Evolutionary conservation across 2,888 invertebrate species (phyloP).

Genomic region (Hyles lineata): DNA sequence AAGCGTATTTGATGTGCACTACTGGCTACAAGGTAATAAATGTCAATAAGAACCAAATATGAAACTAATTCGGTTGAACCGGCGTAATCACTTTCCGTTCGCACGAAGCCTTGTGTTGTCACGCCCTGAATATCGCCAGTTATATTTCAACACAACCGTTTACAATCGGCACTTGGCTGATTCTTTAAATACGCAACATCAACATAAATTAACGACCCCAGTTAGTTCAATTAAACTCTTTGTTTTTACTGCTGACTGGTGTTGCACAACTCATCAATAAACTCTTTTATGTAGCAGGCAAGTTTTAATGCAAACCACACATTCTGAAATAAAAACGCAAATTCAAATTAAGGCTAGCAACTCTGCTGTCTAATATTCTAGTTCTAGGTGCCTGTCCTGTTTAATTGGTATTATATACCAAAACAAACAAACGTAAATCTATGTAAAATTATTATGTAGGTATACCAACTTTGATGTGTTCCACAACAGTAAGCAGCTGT

Average conservation of each 20-base stretch:
- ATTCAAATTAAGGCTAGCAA: too few relatives aligned
- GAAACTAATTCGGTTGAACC: constrained; percentile 1
- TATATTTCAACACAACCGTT: constrained; percentile 53
- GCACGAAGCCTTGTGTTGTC: constrained; percentile 64
- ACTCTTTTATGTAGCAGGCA: neutral
- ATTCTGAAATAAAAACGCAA: too few relatives aligned
- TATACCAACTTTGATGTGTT: too few relatives aligned
- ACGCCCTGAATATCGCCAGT: constrained; percentile 67
- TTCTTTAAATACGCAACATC: constrained; percentile 31
- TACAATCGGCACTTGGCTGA: constrained; percentile 35
- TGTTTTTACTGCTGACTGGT: neutral
- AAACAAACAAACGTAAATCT: too few relatives aligned
- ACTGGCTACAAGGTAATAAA: neutral
- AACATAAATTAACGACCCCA: constrained; percentile 15
- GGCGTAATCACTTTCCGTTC: constrained; percentile 55
- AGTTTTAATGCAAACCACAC: neutral
- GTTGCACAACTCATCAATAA: neutral
- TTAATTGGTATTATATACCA: too few relatives aligned
- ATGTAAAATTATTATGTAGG: too few relatives aligned
- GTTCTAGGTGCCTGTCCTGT: too few relatives aligned
- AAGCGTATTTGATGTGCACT: neutral
- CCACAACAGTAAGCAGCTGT: too few relatives aligned
- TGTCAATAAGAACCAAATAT: constrained; percentile 13
- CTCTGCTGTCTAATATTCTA: too few relatives aligned
- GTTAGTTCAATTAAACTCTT: constrained; percentile 5